These are phyloP conservation scores for Cygnus atratus DNA, from an alignment of 2,113 vertebrate genomes.

Conservation along the genomic window DNA sequence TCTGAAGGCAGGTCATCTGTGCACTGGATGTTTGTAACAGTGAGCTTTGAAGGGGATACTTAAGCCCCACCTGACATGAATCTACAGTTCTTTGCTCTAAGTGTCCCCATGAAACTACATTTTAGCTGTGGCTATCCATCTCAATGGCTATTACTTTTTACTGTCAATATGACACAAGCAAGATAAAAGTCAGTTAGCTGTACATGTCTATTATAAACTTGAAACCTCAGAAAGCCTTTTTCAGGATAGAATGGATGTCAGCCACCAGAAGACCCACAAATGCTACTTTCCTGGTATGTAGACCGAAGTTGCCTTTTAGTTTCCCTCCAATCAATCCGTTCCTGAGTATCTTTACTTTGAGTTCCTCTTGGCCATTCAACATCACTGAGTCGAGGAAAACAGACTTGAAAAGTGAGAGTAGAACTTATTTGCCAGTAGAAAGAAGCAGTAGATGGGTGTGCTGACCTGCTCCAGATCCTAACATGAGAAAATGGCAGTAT, in stretches of 20 bases:
- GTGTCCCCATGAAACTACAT: constrained; percentile 68
- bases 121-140: constrained; percentile 71
- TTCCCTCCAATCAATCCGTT: constrained; percentile 52
- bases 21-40: constrained; percentile 68
- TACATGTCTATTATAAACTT: constrained; percentile 71
- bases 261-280: constrained; percentile 50
- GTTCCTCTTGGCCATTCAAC: constrained; percentile 46
- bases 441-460: constrained; percentile 46
- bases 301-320: constrained; percentile 53
- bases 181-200: constrained; percentile 77
- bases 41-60: constrained; percentile 75
- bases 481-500: constrained; percentile 36
- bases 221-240: constrained; percentile 62
- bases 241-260: constrained; percentile 14
- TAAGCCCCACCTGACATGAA: constrained; percentile 64
- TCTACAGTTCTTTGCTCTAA: constrained; percentile 74
- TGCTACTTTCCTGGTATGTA: constrained; percentile 55
- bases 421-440: constrained; percentile 58
- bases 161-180: constrained; percentile 77
- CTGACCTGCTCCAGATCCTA: constrained; percentile 37
- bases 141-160: constrained; percentile 74
- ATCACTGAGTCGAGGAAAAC: constrained; percentile 39
- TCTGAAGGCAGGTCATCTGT: constrained; percentile 75
- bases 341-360: constrained; percentile 73
- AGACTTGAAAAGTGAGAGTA: constrained; percentile 63